phyloP scores from a whole-genome alignment of 2,888 invertebrate species.

The Steinernema hermaphroditum region DNA sequence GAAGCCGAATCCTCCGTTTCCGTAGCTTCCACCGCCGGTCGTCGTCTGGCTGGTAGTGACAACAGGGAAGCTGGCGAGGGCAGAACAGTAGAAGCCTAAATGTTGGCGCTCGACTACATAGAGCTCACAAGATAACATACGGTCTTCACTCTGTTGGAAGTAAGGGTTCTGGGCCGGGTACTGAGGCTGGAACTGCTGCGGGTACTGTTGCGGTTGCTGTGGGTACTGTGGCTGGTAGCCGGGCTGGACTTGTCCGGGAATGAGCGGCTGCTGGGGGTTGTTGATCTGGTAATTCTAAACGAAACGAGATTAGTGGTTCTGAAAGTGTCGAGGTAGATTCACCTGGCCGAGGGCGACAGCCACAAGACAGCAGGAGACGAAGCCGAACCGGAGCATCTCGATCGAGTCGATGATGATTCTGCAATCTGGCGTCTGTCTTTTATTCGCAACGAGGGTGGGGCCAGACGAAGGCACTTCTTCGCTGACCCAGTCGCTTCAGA shows the following conservation, averaged over 20 bases:
- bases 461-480: too few species aligned
- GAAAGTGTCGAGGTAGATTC: too few species aligned
- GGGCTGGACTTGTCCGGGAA: too few species aligned
- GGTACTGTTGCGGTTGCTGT: not conserved
- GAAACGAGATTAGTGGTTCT: too few species aligned
- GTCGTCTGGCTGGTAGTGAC: not conserved
- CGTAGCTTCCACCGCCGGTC: not conserved
- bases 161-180: not conserved
- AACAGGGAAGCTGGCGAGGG: slow-evolving; percentile 36
- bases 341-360: slow-evolving; percentile 14
- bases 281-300: too few species aligned
- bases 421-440: not conserved
- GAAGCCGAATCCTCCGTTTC: not conserved
- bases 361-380: not conserved
- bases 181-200: not conserved
- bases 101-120: not conserved
- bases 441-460: not conserved
- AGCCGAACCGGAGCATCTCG: slow-evolving; percentile 18
- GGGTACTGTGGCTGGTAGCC: not conserved
- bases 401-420: not conserved
- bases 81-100: slow-evolving; percentile 51
- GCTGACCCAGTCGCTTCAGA: too few species aligned
- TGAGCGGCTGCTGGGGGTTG: too few species aligned
- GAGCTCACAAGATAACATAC: not conserved
- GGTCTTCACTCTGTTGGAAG: too few species aligned